Evolutionary conservation across 2,113 vertebrate species (phyloP).

Genomic region (Coturnix japonica): DNA sequence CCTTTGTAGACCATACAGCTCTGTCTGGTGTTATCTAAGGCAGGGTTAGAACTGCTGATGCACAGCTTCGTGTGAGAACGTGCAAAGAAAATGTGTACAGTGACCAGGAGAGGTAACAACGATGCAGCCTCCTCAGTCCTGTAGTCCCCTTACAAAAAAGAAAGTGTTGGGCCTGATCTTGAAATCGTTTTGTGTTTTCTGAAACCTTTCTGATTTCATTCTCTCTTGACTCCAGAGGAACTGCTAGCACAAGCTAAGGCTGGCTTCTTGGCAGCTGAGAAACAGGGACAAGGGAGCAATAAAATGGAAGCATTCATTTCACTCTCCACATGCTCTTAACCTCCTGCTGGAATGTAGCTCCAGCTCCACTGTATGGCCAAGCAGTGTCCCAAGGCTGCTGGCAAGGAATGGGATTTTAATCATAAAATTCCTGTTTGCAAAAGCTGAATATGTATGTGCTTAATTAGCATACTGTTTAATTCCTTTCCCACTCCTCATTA

Average conservation of each 20-base stretch:
- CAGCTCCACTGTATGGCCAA: neutral
- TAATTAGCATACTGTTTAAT: neutral
- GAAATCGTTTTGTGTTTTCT: neutral
- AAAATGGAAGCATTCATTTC: conserved; percentile 1
- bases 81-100: neutral
- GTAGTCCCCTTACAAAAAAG: neutral
- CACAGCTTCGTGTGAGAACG: neutral
- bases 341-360: neutral
- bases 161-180: neutral
- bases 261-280: neutral
- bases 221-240: neutral
- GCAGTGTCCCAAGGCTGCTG: neutral
- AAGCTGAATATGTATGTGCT: neutral
- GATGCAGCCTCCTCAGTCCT: neutral
- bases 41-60: neutral
- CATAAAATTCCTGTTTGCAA: neutral
- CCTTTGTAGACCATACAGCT: neutral
- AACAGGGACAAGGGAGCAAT: neutral
- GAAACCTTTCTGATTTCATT: neutral
- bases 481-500: neutral
- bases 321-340: neutral
- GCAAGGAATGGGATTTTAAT: neutral
- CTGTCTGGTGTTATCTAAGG: neutral
- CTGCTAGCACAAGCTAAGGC: neutral
- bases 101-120: neutral